Conservation (phyloP, 2,797 vertebrate genomes). For the Lutjanus campechanus region DNA sequence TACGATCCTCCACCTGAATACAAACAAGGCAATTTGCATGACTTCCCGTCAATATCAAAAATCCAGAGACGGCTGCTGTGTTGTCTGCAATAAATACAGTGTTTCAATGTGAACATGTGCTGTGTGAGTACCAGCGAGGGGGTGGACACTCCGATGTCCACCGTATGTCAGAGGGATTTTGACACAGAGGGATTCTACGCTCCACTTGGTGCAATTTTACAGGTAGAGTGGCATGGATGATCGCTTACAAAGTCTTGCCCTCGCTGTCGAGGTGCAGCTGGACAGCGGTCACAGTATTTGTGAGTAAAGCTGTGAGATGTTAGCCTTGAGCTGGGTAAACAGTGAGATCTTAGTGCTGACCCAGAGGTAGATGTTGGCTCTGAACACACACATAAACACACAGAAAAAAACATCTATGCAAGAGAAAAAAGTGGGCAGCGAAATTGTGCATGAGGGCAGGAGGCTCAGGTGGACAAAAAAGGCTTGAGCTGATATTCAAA, state of each 20-base stretch:
- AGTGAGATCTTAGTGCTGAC: constrained; percentile 38
- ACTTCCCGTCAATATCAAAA: constrained; percentile 49
- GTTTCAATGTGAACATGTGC: constrained; percentile 25
- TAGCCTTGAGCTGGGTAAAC: constrained; percentile 49
- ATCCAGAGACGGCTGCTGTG: constrained; percentile 20
- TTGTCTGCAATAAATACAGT: constrained; percentile 25
- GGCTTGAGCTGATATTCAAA: constrained; percentile 7
- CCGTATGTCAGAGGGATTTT: constrained; percentile 24
- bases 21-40: constrained; percentile 72
- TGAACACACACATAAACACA: constrained; percentile 35
- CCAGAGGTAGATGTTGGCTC: constrained; percentile 20
- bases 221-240: constrained; percentile 19
- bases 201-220: constrained; percentile 42
- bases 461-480: constrained; percentile 27
- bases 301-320: constrained; percentile 47
- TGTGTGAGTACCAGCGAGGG: background rate
- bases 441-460: background rate
- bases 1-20: constrained; percentile 66
- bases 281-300: constrained; percentile 44
- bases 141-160: background rate
- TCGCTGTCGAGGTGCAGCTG: constrained; percentile 8
- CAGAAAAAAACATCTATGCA: constrained; percentile 10
- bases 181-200: constrained; percentile 14
- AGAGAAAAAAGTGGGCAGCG: background rate
- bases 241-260: background rate